Conservation (phyloP, 2,888 invertebrate genomes). For the Poecilobothrus nobilitatus region DNA sequence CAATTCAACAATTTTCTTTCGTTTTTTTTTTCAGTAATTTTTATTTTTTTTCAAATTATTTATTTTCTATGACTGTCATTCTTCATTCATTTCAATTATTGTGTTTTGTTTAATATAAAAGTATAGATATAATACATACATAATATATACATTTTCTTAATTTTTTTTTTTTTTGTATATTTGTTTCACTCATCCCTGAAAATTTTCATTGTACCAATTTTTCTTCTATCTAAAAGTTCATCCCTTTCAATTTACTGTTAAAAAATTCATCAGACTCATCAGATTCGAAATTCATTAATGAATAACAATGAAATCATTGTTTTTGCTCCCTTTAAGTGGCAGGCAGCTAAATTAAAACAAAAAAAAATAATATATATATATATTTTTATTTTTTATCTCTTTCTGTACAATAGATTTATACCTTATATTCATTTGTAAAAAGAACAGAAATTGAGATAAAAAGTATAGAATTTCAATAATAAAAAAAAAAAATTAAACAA, state of each 20-base stretch:
- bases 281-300: neutral
- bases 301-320: neutral
- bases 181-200: too few relatives aligned
- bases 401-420: too few relatives aligned
- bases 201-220: too few relatives aligned
- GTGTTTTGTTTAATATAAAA: neutral
- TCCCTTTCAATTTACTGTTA: neutral
- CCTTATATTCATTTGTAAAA: too few relatives aligned
- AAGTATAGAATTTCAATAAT: too few relatives aligned
- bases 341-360: too few relatives aligned
- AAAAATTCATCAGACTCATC: neutral
- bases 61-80: neutral
- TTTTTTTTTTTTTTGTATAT: neutral
- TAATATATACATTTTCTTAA: neutral
- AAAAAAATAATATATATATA: too few relatives aligned
- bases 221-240: neutral
- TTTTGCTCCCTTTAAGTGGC: neutral
- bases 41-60: neutral
- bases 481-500: too few relatives aligned
- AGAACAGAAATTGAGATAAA: too few relatives aligned
- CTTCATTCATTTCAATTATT: neutral
- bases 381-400: too few relatives aligned
- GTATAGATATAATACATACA: neutral
- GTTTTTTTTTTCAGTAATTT: neutral
- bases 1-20: slow-evolving; percentile 4